A percentile compares a stretch with the other conserved stretches of the same genome.
Conservation (phyloP, 2,888 invertebrate species). For the Erynnis tages region DNA sequence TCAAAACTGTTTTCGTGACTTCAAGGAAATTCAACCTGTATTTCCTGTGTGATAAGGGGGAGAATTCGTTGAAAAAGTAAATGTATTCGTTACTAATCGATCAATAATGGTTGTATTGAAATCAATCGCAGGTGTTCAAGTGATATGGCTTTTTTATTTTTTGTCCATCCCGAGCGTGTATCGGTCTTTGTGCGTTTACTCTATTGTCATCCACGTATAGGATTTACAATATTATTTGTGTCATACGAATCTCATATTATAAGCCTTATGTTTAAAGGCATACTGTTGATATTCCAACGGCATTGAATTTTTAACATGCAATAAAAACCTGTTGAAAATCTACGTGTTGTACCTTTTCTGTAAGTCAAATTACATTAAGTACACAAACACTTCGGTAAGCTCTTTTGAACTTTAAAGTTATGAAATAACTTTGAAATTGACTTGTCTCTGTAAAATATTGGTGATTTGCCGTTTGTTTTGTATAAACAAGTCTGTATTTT, state of each 20-base stretch:
- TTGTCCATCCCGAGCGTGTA: constrained; percentile 43
- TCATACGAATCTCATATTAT: not conserved
- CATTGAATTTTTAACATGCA: not conserved
- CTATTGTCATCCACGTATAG: constrained; percentile 21
- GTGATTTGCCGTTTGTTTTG: not conserved
- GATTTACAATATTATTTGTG: not conserved
- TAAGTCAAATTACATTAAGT: constrained; percentile 4
- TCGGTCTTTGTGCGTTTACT: constrained; percentile 43
- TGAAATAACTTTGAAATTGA: not conserved
- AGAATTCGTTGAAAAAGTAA: not conserved
- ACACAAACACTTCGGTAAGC: not conserved
- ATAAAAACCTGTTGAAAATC: not conserved
- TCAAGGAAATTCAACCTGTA: not conserved
- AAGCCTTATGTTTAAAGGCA: not conserved
- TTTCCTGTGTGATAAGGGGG: not conserved
- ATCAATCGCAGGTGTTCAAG: constrained; percentile 74
- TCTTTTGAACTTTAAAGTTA: not conserved
- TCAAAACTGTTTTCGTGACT: not conserved
- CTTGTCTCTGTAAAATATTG: not conserved
- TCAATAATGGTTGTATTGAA: constrained; percentile 67
- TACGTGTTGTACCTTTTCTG: constrained; percentile 6
- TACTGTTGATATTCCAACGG: not conserved
- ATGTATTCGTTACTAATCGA: constrained; percentile 59
- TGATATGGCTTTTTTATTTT: constrained; percentile 71
- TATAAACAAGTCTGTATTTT: not conserved